Base-by-base conservation (phyloP, 2,113 vertebrate genomes). In the Micronycteris hirsuta region DNA sequence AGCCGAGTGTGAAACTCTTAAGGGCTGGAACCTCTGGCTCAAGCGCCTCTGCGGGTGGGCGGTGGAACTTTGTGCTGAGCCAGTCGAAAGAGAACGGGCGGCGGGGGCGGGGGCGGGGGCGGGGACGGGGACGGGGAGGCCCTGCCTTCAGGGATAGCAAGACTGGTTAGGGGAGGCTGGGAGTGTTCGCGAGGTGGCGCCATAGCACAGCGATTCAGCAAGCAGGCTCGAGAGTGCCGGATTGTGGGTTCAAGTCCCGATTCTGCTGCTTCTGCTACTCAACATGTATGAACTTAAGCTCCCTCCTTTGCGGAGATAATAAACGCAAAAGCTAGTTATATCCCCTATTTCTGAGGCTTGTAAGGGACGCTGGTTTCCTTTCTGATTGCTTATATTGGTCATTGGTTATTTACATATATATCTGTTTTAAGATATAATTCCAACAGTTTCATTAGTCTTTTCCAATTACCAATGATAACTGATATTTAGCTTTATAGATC, bases 211-310 rank as follows among this genome's bases (percentile, higher is more conserved):
- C 56, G 31, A 38, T 31, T 56, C 73, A 24, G 17, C n/a, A 0
- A 47, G 38, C n/a, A 0, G 31, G 41, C 12, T 7, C 6, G 15
- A 36, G 31, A 2, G 19, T 9, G 1, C 7, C 0, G 5, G 31
- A 19, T 0, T 6, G 0, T 0, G 1, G 20, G 89, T 95, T 96
- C 96, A 43, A 91, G 56, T 87, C 36, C 28, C 13, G 1, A 0
- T 10, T 67, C 31, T 45, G 80, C 26, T n/a, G 0, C 2, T 61
- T 67, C 31, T 1, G 43, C 47, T 13, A 33, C 19, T 56, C 38
- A 49, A 2, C 58, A 10, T 68, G 38, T 43, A 45, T 10, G 14
- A 74, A 41, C 45, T 74, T 56, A 41, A 14, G 11, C 52, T 41
- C 38, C 86, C 52, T 45, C 24, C 0, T 36, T 26, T 33, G 70